Evolutionary conservation across 2,113 vertebrate species (phyloP).

Genomic region (Gymnarchus niloticus): DNA sequence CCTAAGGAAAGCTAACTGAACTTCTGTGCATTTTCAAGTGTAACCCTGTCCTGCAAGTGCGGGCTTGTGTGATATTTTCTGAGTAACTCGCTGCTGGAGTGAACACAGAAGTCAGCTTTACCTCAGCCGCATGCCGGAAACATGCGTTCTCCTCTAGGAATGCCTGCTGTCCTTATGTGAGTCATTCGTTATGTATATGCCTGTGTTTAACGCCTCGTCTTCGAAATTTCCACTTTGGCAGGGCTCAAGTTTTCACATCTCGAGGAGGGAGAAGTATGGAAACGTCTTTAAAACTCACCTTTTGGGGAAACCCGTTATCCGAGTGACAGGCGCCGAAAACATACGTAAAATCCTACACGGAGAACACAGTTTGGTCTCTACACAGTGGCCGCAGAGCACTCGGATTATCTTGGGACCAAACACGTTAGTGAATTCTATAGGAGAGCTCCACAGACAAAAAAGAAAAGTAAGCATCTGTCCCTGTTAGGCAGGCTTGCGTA

Average conservation of each 20-base stretch:
- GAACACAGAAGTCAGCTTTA: not conserved
- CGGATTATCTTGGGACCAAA: constrained; percentile 87
- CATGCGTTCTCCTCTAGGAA: not conserved
- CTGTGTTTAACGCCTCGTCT: constrained; percentile 28
- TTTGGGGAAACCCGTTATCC: constrained; percentile 83
- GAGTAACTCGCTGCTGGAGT: not conserved
- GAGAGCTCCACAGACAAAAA: constrained; percentile 79
- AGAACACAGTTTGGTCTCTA: constrained; percentile 84
- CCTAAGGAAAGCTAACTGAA: not conserved
- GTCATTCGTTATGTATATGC: constrained; percentile 4
- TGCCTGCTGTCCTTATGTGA: not conserved
- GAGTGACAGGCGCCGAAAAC: constrained; percentile 88
- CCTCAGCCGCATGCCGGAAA: not conserved
- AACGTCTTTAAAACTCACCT: constrained; percentile 95
- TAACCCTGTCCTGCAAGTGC: not conserved
- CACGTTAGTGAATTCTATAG: constrained; percentile 77
- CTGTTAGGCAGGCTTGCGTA: not conserved
- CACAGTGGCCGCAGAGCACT: constrained; percentile 92
- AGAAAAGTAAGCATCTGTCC: constrained; percentile 76
- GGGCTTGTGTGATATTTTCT: not conserved
- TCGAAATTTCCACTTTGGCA: constrained; percentile 39
- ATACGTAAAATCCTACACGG: constrained; percentile 89
- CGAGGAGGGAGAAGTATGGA: constrained; percentile 79
- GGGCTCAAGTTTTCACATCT: constrained; percentile 94
- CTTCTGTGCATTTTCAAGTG: not conserved